These are phyloP conservation scores for Heliothis virescens DNA, from an alignment of 1,140 invertebrate genomes.

Conservation along the genomic window DNA sequence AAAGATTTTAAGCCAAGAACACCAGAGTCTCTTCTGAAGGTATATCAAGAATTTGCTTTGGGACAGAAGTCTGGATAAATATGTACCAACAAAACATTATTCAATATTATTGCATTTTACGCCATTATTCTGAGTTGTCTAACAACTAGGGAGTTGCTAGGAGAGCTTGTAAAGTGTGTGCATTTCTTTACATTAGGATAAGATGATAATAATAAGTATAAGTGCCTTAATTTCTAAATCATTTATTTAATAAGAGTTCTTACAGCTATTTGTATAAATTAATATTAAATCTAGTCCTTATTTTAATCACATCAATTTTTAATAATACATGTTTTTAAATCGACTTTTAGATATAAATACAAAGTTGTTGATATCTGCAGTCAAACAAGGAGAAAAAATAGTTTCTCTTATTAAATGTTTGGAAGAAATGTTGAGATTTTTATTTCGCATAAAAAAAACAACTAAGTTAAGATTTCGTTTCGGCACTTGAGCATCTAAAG, in stretches of 20 bases:
- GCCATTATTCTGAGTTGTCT: not conserved
- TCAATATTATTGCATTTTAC: not conserved
- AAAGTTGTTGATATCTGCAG: conserved; percentile 7
- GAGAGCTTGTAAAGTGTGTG: not conserved
- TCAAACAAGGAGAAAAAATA: not conserved
- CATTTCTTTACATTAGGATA: conserved; percentile 5
- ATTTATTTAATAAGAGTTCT: conserved; percentile 56
- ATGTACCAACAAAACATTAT: not conserved
- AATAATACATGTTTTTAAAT: conserved; percentile 28
- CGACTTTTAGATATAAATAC: conserved; percentile 23
- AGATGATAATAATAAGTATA: conserved; percentile 5
- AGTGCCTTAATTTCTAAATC: conserved; percentile 35
- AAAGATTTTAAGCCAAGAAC: conserved; percentile 77
- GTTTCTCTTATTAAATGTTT: conserved; percentile 8
- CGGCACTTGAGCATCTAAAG: not conserved
- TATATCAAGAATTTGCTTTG: conserved; percentile 78
- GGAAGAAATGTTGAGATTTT: not conserved
- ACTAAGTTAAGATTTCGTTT: not conserved
- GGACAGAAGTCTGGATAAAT: conserved; percentile 66
- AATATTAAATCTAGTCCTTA: conserved; percentile 64
- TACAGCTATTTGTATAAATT: conserved; percentile 60
- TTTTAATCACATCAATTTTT: conserved; percentile 53
- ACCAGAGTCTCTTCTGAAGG: conserved; percentile 68
- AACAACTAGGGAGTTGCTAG: not conserved
- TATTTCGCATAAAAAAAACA: not conserved